A percentile compares a stretch with the other conserved stretches of the same genome.
phyloP scores from a whole-genome alignment of 2,797 vertebrate species.

The Sebastes aleutianus region DNA sequence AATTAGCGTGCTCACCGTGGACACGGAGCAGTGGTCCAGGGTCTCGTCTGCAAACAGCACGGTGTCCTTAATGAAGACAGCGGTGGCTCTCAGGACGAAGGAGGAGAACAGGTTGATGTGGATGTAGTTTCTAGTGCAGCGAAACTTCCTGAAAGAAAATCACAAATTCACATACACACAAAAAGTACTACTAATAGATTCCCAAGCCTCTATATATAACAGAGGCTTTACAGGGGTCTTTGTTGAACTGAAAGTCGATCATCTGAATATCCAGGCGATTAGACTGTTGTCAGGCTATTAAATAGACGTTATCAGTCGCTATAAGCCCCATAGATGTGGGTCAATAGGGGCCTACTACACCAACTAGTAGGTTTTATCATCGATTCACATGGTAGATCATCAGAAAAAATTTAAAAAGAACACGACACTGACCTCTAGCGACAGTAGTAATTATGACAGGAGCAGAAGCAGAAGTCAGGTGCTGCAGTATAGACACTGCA shows the following conservation, averaged over 20 bases:
- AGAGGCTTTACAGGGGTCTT: neutral
- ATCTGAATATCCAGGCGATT: neutral
- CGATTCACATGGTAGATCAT: too few relatives aligned
- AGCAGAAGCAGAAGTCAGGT: too few relatives aligned
- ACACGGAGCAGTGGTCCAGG: slow-evolving; percentile 89
- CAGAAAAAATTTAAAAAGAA: too few relatives aligned
- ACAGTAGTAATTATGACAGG: too few relatives aligned
- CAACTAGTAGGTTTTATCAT: too few relatives aligned
- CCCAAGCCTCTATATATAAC: neutral
- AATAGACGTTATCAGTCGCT: too few relatives aligned
- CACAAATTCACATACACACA: neutral
- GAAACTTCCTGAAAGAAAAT: slow-evolving; percentile 85
- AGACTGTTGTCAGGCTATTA: too few relatives aligned
- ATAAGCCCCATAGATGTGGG: too few relatives aligned
- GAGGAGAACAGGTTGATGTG: slow-evolving; percentile 92
- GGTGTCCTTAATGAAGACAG: slow-evolving; percentile 90
- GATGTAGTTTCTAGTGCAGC: slow-evolving; percentile 92
- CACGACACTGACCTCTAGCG: too few relatives aligned
- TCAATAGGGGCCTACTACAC: too few relatives aligned
- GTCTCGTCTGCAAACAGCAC: slow-evolving; percentile 90
- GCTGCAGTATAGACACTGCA: too few relatives aligned
- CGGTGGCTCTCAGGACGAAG: slow-evolving; percentile 88
- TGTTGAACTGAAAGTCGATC: neutral
- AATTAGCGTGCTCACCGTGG: slow-evolving; percentile 80
- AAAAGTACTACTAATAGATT: neutral